A percentile compares a stretch with the other conserved stretches of the same genome.
Evolutionary conservation across 2,888 invertebrate genomes (phyloP).

Genomic region (Thecophora atra): DNA sequence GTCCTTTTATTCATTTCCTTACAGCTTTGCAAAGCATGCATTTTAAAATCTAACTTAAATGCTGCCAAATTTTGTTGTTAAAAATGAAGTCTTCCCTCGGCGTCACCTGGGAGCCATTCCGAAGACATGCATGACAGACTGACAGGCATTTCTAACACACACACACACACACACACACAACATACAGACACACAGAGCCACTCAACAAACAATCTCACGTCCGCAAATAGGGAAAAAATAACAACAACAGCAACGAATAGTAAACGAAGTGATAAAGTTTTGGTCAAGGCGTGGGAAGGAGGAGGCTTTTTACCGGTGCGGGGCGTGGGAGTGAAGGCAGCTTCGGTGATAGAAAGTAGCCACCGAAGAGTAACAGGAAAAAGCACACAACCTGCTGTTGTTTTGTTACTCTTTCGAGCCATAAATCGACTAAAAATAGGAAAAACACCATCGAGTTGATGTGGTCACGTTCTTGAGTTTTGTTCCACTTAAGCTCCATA

Average conservation of each 20-base stretch:
- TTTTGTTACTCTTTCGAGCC: constrained; percentile 16
- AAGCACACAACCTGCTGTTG: constrained; percentile 27
- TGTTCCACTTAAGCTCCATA: constrained; percentile 65
- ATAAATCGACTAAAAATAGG: constrained; percentile 42
- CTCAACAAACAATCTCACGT: constrained; percentile 29
- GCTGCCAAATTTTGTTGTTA: neutral
- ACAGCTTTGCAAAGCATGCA: neutral
- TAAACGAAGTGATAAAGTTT: constrained; percentile 19
- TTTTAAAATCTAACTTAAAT: neutral
- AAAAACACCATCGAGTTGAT: constrained; percentile 62
- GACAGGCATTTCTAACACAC: constrained; percentile 18
- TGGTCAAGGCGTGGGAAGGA: neutral
- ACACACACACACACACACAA: constrained; percentile 37
- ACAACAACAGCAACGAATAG: constrained; percentile 32
- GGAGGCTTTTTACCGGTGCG: too few relatives aligned
- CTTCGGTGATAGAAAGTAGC: neutral
- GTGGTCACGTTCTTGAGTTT: constrained; percentile 64
- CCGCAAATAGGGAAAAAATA: constrained; percentile 3
- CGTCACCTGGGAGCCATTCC: neutral
- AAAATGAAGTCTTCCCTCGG: neutral
- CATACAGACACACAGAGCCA: neutral
- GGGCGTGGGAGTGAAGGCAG: too few relatives aligned
- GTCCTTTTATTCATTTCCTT: neutral
- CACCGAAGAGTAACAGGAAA: constrained; percentile 11
- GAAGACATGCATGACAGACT: constrained; percentile 21